Evolutionary conservation across 2,888 invertebrate species (phyloP), one percentile per base, ranked within the genome.

Genomic region (Volucella inanis): DNA sequence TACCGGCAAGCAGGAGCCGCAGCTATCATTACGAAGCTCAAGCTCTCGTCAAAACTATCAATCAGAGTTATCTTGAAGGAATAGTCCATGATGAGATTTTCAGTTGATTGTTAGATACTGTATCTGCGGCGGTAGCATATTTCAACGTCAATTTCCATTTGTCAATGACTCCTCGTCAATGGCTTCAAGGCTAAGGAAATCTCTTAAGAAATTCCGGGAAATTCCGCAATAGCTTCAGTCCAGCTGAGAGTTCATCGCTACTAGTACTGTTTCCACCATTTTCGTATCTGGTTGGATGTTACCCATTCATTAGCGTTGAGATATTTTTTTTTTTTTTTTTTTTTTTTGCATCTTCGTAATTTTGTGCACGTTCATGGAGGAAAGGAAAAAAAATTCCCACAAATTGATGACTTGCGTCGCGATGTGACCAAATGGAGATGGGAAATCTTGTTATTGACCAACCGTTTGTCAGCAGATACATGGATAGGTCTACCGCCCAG

Each of bases 61-160:
- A 45, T 31, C 31, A 31, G 31, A 31, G 31, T 6, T 6, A 31
- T 31, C 31, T 31, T 31, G 31, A 6, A 0, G 31, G 31, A 31
- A 31, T 6, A 31, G 31, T 31, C 31, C 31, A 31, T 31, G 31
- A 31, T 31, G 31, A 31, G 31, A 2, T 31, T 6, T 4, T 31
- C 31, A 4, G 31, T 31, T 31, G 31, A 6, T 22, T 12, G 39
- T 15, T 50, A 49, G 38, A n/a, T 52, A 10, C 9, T 39, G 12
- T 14, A 8, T 22, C 8, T 8, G 38, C 14, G 41, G 31, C 18
- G 10, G 3, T 41, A 8, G 49, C 31, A 47, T 49, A 50, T 57
- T 78, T 78, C 78, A 78, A 45, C 71, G 72, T 78, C 71, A 78
- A 55, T 65, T 72, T 65, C 11, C 43, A 64, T 64, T 72, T 22